phyloP scores from a whole-genome alignment of 1,140 invertebrate genomes.

The Scaptomyza pallida region DNA sequence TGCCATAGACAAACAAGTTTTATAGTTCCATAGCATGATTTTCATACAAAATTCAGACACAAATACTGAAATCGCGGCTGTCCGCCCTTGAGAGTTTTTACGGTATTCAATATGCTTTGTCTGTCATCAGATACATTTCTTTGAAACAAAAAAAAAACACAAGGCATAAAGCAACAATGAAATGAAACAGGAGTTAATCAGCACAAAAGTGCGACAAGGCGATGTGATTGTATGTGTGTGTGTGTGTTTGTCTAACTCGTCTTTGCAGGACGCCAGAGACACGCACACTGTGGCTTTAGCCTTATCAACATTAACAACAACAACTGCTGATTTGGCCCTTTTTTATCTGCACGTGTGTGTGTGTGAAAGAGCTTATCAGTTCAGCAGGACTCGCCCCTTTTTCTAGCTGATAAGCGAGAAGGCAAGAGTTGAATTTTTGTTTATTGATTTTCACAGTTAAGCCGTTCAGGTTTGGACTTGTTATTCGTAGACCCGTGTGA shows the following conservation, averaged over 20 bases:
- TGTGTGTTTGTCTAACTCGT: conserved; percentile 18
- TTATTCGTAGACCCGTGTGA: conserved; percentile 14
- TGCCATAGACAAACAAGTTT: too few species aligned
- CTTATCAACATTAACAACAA: conserved; percentile 33
- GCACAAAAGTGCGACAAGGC: conserved; percentile 26
- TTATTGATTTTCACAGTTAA: conserved; percentile 23
- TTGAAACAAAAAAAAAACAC: background rate
- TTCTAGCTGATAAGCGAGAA: conserved; percentile 37
- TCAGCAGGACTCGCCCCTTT: conserved; percentile 24
- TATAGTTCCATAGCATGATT: too few species aligned
- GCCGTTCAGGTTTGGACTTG: background rate
- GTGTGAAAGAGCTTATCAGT: conserved; percentile 14
- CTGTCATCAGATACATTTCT: conserved; percentile 16
- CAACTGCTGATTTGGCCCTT: conserved; percentile 39
- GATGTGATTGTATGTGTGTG: background rate
- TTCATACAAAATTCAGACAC: too few species aligned
- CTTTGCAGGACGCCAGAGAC: conserved; percentile 36
- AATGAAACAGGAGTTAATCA: conserved; percentile 46
- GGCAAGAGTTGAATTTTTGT: conserved; percentile 6
- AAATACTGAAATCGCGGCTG: too few species aligned
- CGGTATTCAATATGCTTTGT: too few species aligned
- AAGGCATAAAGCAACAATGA: conserved; percentile 1
- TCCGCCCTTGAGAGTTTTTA: too few species aligned
- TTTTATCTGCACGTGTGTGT: conserved; percentile 32
- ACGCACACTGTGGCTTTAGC: conserved; percentile 1